Evolutionary conservation across 2,113 vertebrate species (phyloP).

Genomic region (Anguilla rostrata): DNA sequence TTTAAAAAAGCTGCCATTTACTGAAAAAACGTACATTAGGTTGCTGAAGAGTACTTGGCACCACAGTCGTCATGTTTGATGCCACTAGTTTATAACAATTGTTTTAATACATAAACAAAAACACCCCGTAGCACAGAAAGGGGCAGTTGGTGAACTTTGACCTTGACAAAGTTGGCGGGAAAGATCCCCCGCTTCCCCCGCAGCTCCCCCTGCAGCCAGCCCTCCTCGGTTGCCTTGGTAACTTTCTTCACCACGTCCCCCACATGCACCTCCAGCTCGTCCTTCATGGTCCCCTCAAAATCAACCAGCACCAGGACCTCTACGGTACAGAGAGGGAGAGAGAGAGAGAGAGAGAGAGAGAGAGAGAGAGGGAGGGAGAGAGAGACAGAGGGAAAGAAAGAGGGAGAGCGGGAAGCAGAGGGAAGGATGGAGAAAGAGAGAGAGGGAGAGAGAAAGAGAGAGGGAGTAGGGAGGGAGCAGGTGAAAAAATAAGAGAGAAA

Average conservation of each 20-base stretch:
- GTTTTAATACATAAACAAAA: too few relatives aligned
- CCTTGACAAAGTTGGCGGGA: constrained; percentile 76
- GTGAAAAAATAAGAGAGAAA: not conserved
- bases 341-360: not conserved
- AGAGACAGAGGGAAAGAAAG: too few relatives aligned
- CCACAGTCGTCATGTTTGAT: too few relatives aligned
- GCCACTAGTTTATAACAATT: too few relatives aligned
- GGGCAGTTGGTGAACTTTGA: constrained; percentile 27
- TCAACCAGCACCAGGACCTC: constrained; percentile 78
- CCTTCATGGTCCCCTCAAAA: constrained; percentile 67
- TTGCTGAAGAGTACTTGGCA: too few relatives aligned
- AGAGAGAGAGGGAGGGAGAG: not conserved
- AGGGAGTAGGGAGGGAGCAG: not conserved
- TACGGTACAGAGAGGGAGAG: constrained; percentile 23
- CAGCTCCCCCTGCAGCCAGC: constrained; percentile 78
- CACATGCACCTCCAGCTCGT: constrained; percentile 66
- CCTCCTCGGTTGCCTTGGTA: constrained; percentile 59
- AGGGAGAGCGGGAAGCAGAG: too few relatives aligned
- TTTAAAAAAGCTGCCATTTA: too few relatives aligned
- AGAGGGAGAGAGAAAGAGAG: constrained; percentile 13
- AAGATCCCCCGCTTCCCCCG: constrained; percentile 73
- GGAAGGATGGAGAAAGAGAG: not conserved
- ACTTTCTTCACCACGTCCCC: constrained; percentile 79
- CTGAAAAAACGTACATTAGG: too few relatives aligned
- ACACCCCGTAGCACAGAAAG: too few relatives aligned